Base-by-base conservation (phyloP, 1,140 invertebrate species). In the Drosophila nasuta region DNA sequence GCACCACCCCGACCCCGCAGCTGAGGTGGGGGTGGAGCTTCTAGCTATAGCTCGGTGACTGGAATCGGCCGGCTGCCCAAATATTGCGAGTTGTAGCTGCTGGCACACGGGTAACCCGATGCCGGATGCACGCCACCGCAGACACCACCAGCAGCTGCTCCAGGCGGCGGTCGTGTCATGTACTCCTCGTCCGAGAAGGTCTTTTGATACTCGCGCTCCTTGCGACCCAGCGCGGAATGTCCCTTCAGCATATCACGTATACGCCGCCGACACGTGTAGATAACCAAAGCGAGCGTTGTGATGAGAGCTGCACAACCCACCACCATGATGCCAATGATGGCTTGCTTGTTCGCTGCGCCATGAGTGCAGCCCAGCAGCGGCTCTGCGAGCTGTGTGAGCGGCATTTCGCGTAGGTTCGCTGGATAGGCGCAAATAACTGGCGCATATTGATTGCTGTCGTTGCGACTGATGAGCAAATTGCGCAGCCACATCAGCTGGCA, bases 21-120 rank as follows among this genome's bases (percentile, higher is more conserved):
- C 79, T 82, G 92, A 89, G 90, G 91, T 85, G 92, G 92, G 81
- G 92, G 92, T 79, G 92, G 91, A 65, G 85, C 92, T 89, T 97
- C 96, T 97, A 97, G 96, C 96, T 97, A 98, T 95, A 98, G 96
- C 93, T 97, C 97, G 93, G 97, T 97, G 74, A 97, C 96, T 46
- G 97, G 97, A 82, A 97, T 97, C 3, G 96, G 95, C 91, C 96
- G 94, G 13, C 95, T 93, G 91, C 94, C 94, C 79, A 82, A 59
- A 62, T 91, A 90, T 85, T 92, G 94, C 45, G 68, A 57, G 58
- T 75, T 80, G 57, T 74, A 88, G 49, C 75, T 80, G 52, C 56
- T 93, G 4, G 46, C 66, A 25, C 73, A 79, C 8, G 72, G 72
- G 51, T 69, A 75, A 1, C 78, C 75, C 0, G 68, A 68, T 0